A percentile compares a stretch with the other conserved stretches of the same genome.
These are phyloP conservation scores for Leistus spinibarbis DNA, from an alignment of 2,888 invertebrate species.

Conservation along the genomic window DNA sequence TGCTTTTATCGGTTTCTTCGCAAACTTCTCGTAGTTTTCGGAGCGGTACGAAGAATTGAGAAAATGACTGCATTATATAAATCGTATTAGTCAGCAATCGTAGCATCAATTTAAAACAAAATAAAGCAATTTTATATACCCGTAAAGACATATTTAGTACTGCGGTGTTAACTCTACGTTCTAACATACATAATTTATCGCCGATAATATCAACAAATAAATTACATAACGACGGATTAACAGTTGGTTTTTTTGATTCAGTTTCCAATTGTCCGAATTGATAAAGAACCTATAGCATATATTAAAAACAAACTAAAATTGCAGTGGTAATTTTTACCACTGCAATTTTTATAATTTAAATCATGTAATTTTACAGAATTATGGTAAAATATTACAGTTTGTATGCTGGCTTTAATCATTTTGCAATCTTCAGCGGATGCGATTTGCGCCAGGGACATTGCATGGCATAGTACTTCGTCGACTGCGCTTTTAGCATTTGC, in stretches of 20 bases:
- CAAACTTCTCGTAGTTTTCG: conserved; percentile 49
- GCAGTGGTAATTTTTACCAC: too few species aligned
- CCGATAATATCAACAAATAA: conserved; percentile 65
- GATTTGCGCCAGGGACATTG: conserved; percentile 56
- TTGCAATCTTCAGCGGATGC: conserved; percentile 50
- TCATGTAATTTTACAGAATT: too few species aligned
- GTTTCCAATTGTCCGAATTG: conserved; percentile 59
- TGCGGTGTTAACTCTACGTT: conserved; percentile 70
- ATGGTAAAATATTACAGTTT: conserved; percentile 59
- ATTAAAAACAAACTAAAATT: neutral
- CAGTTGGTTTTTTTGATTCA: conserved; percentile 57
- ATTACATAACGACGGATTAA: conserved; percentile 61
- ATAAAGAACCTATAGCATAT: conserved; percentile 59
- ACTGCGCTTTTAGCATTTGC: conserved; percentile 45
- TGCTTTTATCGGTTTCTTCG: conserved; percentile 41
- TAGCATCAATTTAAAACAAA: conserved; percentile 41
- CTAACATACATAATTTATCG: conserved; percentile 67
- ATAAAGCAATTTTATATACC: conserved; percentile 51
- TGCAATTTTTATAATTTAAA: too few species aligned
- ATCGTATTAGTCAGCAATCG: too few species aligned
- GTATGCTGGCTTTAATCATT: conserved; percentile 62
- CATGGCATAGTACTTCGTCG: conserved; percentile 54
- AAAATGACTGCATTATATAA: conserved; percentile 46
- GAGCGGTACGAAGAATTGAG: conserved; percentile 48
- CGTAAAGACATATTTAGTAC: conserved; percentile 65